These are phyloP conservation scores for Leistus spinibarbis DNA, from an alignment of 2,888 invertebrate genomes.

Conservation along the genomic window DNA sequence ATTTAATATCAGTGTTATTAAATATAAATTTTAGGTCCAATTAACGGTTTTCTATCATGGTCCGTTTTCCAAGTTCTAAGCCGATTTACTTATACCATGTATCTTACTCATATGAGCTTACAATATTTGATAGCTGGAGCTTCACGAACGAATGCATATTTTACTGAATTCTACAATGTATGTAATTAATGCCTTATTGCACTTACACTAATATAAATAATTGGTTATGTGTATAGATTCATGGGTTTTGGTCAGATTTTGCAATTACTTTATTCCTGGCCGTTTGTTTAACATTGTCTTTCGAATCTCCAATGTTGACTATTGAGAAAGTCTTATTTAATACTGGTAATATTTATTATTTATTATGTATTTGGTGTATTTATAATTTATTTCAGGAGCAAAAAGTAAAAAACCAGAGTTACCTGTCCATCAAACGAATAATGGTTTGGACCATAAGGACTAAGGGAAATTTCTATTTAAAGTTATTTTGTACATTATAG, in stretches of 20 bases:
- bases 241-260: slow-evolving; percentile 56
- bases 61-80: slow-evolving; percentile 17
- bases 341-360: slow-evolving; percentile 13
- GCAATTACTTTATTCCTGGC: slow-evolving; percentile 52
- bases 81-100: slow-evolving; percentile 18
- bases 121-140: not conserved
- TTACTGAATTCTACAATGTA: slow-evolving; percentile 17
- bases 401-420: not conserved
- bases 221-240: slow-evolving; percentile 48
- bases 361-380: too few relatives aligned
- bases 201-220: too few relatives aligned
- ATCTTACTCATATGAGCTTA: slow-evolving; percentile 1
- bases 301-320: slow-evolving; percentile 56
- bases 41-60: slow-evolving; percentile 25
- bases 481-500: not conserved
- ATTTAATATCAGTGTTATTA: not conserved
- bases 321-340: slow-evolving; percentile 51
- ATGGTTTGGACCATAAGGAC: not conserved
- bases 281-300: slow-evolving; percentile 54
- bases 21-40: slow-evolving; percentile 4
- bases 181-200: too few relatives aligned
- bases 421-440: not conserved
- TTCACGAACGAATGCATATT: slow-evolving; percentile 2
- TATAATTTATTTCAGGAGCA: not conserved
- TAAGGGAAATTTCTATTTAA: too few relatives aligned